Evolutionary conservation across 2,888 invertebrate genomes (phyloP), one percentile per base, ranked within the genome.

Genomic region (Drosophila peninsularis): DNA sequence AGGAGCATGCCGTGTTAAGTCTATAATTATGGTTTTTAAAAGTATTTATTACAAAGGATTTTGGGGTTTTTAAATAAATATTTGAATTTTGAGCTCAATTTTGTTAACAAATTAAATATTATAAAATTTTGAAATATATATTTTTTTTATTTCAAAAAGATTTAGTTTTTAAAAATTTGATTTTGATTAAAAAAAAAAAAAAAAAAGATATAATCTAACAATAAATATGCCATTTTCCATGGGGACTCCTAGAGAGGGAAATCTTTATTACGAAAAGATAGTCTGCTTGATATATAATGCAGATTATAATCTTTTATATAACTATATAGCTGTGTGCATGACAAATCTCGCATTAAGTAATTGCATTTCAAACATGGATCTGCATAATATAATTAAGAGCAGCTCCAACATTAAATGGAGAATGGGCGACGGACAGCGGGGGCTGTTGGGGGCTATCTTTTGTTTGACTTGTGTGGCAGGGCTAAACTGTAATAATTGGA

Each of bases 401-500:
- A 47, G 50, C 7, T 52, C 60, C 67, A 44, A 44, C 24, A 34
- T 56, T 27, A 56, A 57, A 37, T 34, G 41, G n/a, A 32, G 41
- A 24, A 36, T 36, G 10, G 6, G 7, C 7, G 21, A 17, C 11
- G 7, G 32, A 14, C 32, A 9, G 7, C 19, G 34, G 14, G 32
- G 37, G 11, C 21, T 21, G 58, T 5, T 10, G 47, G 30, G 49
- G 50, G 37, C 24, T 37, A 80, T 68, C 88, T 77, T 83, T 85
- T 81, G 79, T 88, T 81, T 85, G 88, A 81, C 82, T 85, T 77
- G 83, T 74, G 83, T 73, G 83, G 79, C 85, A 70, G 68, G 80
- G 80, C 88, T 85, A 85, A 85, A 88, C 86, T 88, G 86, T 83
- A 86, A 79, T 86, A 86, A 86, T 86, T 86, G 88, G 84, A 84